Evolutionary conservation across 2,113 vertebrate genomes (phyloP), one percentile per base, ranked within the genome.

Genomic region (Tretioscincus oriximinensis): DNA sequence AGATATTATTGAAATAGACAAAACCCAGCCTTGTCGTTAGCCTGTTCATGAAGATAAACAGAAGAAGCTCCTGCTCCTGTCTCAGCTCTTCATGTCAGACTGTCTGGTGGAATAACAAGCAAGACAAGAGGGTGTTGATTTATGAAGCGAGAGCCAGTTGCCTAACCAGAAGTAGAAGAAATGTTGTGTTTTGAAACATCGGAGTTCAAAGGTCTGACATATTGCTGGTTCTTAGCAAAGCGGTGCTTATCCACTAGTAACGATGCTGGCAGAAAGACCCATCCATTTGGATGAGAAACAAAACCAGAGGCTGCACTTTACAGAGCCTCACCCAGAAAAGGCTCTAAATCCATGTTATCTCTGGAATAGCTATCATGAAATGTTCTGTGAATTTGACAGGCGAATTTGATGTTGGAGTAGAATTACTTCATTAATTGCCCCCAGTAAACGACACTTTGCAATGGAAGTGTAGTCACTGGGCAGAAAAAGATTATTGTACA

Each of bases 61-160:
- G 1, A 11, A 45, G 74, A 84, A 66, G 75, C 78, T 31, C 67
- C 74, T 1, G 45, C 82, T 84, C 82, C 54, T 51, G 61, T 73
- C 58, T 18, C 78, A 73, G 75, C 49, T 80, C 71, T 81, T 78
- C 81, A 64, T 70, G 45, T 83, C 68, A 61, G n/a, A 51, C 47
- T 0, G 1, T 85, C 79, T 83, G 81, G 73, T 74, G 74, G 70
- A 71, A 45, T 76, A 83, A 86, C 51, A 24, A 80, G 66, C 22
- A 66, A 0, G 51, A 89, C 51, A 80, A 45, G 12, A 20, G 63
- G 51, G 72, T 77, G 78, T 31, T 84, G 86, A 89, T 91, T 86
- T 88, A 87, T 7, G 41, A 87, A 81, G 54, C 35, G 85, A 68
- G 77, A 63, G 76, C 70, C 58, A 80, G 80, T 74, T n/a, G 85